Base-by-base conservation (phyloP, 2,113 vertebrate species). In the Neogale vison region DNA sequence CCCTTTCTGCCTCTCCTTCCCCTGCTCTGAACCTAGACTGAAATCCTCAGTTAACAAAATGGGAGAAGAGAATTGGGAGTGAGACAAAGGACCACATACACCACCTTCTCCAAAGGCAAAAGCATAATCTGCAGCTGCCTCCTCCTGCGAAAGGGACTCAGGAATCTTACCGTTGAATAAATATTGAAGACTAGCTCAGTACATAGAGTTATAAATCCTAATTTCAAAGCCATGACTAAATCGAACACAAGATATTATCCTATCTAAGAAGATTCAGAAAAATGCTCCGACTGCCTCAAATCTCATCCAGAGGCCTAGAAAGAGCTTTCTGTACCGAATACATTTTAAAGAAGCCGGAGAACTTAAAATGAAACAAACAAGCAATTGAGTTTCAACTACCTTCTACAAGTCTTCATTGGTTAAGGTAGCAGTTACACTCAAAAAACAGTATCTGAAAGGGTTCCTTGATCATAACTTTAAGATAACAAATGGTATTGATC, bases 401-500 rank as follows among this genome's bases (percentile, higher is more conserved):
- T 89, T 92, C 52, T 45, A 36, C 14, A 88, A 79, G 3, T 59
- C 55, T 52, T 74, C 13, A n/a, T 50, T 39, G 14, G 6, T 50
- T 61, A 47, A 80, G 47, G 39, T 67, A 45, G 17, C 79, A 74
- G 65, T 61, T 74, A 79, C 10, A 79, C 14, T 74, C 42, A 50
- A 50, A 87, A 92, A 95, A 80, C 47, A 72, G 4, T 57, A 88
- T 50, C n/a, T 65, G 42, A 88, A 82, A 90, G 20, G 14, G 2
- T 34, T 72, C 23, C 50, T 81, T 93, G 36, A 93, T 55, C 26
- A 59, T 29, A 63, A 79, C 18, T 90, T 72, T 95, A 92, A 45
- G 29, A 84, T 90, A 63, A 80, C 31, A 71, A 81, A 84, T 55
- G 20, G 24, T 76, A 93, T 72, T 94, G 74, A 96, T 88, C 90